Percentiles rank a stretch among this genome's conserved stretches.
phyloP scores from a whole-genome alignment of 2,797 vertebrate species.

The Alexandromys oeconomus region DNA sequence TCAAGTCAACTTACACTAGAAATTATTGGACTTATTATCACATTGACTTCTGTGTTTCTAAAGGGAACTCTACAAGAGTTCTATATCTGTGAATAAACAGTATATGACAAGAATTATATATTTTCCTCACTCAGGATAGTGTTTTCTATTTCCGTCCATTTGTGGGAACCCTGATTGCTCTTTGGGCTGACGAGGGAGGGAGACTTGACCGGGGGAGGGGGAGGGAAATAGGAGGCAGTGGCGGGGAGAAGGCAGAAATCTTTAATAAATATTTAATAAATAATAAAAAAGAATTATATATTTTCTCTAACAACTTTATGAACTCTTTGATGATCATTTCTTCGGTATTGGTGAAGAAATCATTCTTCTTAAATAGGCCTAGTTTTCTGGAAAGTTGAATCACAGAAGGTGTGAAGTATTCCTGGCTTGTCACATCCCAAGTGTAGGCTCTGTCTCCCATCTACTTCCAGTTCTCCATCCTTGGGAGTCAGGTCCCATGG shows the following conservation, averaged over 20 bases:
- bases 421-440: slow-evolving; percentile 20
- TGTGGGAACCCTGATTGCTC: too few species aligned
- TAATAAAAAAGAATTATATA: not conserved
- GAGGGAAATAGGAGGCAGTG: too few species aligned
- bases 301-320: not conserved
- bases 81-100: not conserved
- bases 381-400: slow-evolving; percentile 34
- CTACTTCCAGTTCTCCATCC: not conserved
- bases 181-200: too few species aligned
- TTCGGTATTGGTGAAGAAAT: not conserved
- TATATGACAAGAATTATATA: not conserved
- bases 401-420: not conserved
- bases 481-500: slow-evolving; percentile 24
- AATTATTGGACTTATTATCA: slow-evolving; percentile 21
- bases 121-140: not conserved
- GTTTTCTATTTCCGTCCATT: too few species aligned
- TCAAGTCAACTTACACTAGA: not conserved
- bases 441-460: not conserved
- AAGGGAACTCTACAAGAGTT: not conserved
- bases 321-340: not conserved
- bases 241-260: too few species aligned
- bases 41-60: slow-evolving; percentile 23
- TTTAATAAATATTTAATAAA: too few species aligned
- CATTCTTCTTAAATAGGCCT: not conserved
- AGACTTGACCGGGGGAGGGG: too few species aligned